phyloP scores from a whole-genome alignment of 30 jellyfish, hydroid and myxozoan genomes.

The Hydractinia echinata region DNA sequence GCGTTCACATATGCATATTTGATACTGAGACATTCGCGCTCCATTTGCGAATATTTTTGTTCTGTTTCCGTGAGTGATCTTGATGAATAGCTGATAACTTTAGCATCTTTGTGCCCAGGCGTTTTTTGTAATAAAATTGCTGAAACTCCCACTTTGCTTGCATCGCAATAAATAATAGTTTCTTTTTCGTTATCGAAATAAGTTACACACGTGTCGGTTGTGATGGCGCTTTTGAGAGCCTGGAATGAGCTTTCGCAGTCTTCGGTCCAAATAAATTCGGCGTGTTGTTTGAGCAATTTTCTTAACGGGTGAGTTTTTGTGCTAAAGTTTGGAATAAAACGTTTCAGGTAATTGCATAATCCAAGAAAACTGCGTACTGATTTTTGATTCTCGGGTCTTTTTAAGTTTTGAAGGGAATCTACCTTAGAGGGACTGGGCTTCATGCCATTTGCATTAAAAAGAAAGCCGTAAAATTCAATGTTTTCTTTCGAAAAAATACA shows the following conservation, averaged over 20 bases:
- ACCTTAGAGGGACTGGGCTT: too few species aligned
- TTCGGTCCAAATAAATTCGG: constrained; percentile 35
- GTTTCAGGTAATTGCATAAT: neutral
- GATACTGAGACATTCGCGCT: too few species aligned
- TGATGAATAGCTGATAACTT: too few species aligned
- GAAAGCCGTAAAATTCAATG: constrained; percentile 28
- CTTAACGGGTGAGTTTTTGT: neutral
- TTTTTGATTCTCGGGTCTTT: constrained; percentile 9
- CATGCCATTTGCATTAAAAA: constrained; percentile 2
- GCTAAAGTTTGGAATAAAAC: constrained; percentile 39
- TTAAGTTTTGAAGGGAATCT: too few species aligned
- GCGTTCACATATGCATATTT: too few species aligned
- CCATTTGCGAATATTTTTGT: too few species aligned
- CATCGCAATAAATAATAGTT: constrained; percentile 34
- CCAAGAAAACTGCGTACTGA: constrained; percentile 25
- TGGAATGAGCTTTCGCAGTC: constrained; percentile 32
- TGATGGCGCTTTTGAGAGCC: constrained; percentile 10
- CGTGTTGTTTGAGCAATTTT: constrained; percentile 21
- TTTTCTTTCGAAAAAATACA: constrained; percentile 34
- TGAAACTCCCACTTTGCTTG: too few species aligned
- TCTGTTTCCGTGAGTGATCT: too few species aligned
- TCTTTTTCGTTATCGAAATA: too few species aligned
- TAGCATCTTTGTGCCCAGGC: constrained; percentile 16
- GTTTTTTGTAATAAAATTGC: too few species aligned
- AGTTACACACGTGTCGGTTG: constrained; percentile 21